phyloP scores from a whole-genome alignment of 2,888 invertebrate species.

The Osmoderma eremita region DNA sequence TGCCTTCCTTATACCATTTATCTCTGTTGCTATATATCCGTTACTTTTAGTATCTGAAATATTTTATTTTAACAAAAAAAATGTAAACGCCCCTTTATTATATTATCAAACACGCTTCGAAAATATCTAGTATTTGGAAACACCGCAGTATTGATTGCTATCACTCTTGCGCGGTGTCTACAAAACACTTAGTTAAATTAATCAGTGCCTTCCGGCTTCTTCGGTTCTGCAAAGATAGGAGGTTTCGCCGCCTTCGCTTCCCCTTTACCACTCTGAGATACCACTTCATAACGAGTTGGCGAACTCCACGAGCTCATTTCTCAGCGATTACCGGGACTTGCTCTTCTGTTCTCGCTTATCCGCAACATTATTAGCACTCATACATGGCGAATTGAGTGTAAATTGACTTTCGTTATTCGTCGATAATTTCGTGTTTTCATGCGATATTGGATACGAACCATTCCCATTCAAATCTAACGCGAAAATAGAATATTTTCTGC shows the following conservation, averaged over 20 bases:
- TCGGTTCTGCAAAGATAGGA: conserved; percentile 16
- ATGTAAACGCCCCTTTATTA: not conserved
- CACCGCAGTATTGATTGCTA: conserved; percentile 44
- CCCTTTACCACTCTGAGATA: conserved; percentile 15
- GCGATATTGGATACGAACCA: too few relatives aligned
- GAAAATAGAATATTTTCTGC: too few relatives aligned
- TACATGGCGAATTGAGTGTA: conserved; percentile 17
- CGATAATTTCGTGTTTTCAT: not conserved
- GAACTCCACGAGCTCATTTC: conserved; percentile 39
- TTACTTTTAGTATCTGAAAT: too few relatives aligned
- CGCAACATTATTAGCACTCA: conserved; percentile 38
- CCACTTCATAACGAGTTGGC: conserved; percentile 44
- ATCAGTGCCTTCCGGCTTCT: conserved; percentile 41
- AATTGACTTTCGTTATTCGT: conserved; percentile 31
- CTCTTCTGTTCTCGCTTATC: conserved; percentile 23
- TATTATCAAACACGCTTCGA: conserved; percentile 3
- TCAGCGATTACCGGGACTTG: conserved; percentile 28
- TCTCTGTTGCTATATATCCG: too few relatives aligned
- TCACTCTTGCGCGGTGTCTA: conserved; percentile 46
- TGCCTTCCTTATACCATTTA: too few relatives aligned
- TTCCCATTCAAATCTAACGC: too few relatives aligned
- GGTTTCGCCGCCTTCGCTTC: conserved; percentile 1
- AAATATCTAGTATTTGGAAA: not conserved
- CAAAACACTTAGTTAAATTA: conserved; percentile 49
- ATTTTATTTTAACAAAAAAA: too few relatives aligned